Conservation (phyloP, 2,797 vertebrate species). For the Sciaenops ocellatus region DNA sequence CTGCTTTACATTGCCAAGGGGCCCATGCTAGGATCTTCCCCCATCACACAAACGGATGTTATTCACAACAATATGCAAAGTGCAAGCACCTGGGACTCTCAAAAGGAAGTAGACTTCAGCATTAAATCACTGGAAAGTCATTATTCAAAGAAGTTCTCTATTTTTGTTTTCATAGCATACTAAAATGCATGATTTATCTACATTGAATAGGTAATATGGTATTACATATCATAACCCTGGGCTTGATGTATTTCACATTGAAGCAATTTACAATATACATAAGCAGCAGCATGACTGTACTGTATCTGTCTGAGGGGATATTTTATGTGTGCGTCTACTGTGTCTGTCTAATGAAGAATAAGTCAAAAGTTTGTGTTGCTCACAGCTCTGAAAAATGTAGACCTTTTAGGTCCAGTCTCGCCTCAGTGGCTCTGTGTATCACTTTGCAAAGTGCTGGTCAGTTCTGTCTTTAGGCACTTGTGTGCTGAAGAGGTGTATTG, state of each 20-base stretch:
- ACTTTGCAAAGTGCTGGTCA: slow-evolving; percentile 76
- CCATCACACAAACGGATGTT: slow-evolving; percentile 82
- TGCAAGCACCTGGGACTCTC: slow-evolving; percentile 83
- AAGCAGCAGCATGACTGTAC: slow-evolving; percentile 44
- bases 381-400: slow-evolving; percentile 55
- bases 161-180: slow-evolving; percentile 74
- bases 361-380: slow-evolving; percentile 56
- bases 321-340: slow-evolving; percentile 50
- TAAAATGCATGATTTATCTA: slow-evolving; percentile 76
- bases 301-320: slow-evolving; percentile 27
- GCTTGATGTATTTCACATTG: slow-evolving; percentile 64
- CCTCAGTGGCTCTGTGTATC: slow-evolving; percentile 62
- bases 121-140: slow-evolving; percentile 83
- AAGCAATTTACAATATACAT: slow-evolving; percentile 60
- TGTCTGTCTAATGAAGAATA: slow-evolving; percentile 52
- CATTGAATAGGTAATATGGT: slow-evolving; percentile 64
- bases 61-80: slow-evolving; percentile 87
- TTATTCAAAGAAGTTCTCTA: slow-evolving; percentile 81
- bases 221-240: slow-evolving; percentile 62
- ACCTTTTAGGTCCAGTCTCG: slow-evolving; percentile 59
- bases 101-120: slow-evolving; percentile 76
- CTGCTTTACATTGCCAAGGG: slow-evolving; percentile 87
- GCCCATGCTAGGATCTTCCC: slow-evolving; percentile 74
- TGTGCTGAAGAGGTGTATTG: slow-evolving; percentile 60
- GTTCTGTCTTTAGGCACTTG: slow-evolving; percentile 73